phyloP scores from a whole-genome alignment of 2,113 vertebrate species.

The Nestor notabilis region DNA sequence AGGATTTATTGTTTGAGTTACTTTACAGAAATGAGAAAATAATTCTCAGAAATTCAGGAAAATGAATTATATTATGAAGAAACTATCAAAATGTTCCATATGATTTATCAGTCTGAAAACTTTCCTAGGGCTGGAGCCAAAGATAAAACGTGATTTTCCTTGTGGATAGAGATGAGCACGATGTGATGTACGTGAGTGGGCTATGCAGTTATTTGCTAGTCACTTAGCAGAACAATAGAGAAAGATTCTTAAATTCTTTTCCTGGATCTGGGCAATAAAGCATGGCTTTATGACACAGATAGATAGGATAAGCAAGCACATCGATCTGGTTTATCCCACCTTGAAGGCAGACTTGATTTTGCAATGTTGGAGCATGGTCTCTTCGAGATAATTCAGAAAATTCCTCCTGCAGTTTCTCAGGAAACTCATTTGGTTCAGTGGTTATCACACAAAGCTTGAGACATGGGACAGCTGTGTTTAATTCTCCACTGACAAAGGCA shows the following conservation, averaged over 20 bases:
- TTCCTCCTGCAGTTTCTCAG: background rate
- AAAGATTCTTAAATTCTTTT: background rate
- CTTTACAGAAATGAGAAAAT: conserved; percentile 1
- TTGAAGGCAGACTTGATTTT: background rate
- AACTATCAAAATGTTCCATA: background rate
- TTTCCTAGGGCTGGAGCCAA: background rate
- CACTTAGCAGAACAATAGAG: background rate
- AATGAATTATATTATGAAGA: background rate
- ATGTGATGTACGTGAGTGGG: background rate
- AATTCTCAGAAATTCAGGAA: conserved; percentile 19
- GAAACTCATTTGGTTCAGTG: background rate
- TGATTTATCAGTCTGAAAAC: background rate
- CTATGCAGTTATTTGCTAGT: background rate
- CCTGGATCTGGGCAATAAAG: background rate
- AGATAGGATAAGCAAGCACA: background rate
- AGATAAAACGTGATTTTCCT: conserved; percentile 13
- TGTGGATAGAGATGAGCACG: background rate
- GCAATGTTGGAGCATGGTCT: background rate
- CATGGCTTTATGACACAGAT: background rate
- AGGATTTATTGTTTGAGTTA: background rate
- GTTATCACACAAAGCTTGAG: background rate
- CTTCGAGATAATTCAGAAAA: background rate
- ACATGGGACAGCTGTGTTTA: background rate
- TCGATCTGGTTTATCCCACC: background rate
- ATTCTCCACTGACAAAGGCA: background rate